phyloP scores from a whole-genome alignment of 1,140 invertebrate species.

The Diachasma alloeum region DNA sequence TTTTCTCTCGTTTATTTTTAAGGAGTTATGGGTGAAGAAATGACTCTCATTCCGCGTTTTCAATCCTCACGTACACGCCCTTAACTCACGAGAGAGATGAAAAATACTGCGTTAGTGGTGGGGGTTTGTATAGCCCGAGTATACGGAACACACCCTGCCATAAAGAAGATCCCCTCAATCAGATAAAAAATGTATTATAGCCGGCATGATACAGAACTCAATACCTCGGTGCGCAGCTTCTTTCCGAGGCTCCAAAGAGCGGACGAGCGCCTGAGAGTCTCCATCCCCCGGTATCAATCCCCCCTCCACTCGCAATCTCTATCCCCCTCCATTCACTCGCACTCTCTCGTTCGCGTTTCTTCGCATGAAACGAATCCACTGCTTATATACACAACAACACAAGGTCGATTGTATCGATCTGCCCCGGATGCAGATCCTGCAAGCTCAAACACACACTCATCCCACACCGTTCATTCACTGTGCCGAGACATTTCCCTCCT shows the following conservation, averaged over 20 bases:
- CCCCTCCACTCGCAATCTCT: not conserved
- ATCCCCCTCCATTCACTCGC: not conserved
- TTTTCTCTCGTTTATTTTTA: not conserved
- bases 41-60: constrained; percentile 21
- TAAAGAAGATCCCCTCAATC: constrained; percentile 66
- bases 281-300: not conserved
- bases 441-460: not conserved
- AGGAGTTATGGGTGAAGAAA: constrained; percentile 5
- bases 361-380: not conserved
- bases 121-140: not conserved
- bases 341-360: not conserved
- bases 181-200: constrained; percentile 68
- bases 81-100: not conserved
- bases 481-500: not conserved
- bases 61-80: constrained; percentile 16
- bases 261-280: not conserved
- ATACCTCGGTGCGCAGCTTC: constrained; percentile 48
- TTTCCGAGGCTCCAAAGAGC: not conserved
- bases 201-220: constrained; percentile 64
- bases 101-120: not conserved
- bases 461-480: not conserved
- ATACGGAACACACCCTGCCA: constrained; percentile 55
- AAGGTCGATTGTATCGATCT: not conserved
- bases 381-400: not conserved
- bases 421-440: not conserved